These are phyloP conservation scores for Paraplagusia blochii DNA, from an alignment of 2,113 vertebrate genomes.

Conservation along the genomic window DNA sequence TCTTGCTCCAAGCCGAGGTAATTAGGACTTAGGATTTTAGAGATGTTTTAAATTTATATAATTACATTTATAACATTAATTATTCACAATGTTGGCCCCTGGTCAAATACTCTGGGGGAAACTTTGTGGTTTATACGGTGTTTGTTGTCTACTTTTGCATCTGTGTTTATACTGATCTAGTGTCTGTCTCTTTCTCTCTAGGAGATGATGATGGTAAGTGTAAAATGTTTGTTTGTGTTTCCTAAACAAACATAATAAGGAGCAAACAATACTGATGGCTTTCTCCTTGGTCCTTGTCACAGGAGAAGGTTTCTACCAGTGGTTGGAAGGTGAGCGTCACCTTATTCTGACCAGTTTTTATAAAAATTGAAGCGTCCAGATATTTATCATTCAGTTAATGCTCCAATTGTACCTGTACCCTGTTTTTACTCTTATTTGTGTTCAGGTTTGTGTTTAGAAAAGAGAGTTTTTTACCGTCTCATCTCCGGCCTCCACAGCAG, in stretches of 20 bases:
- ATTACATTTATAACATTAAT: no score
- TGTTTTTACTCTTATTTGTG: neutral
- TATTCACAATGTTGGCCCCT: no score
- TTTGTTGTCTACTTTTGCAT: no score
- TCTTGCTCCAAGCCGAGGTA: slow-evolving; percentile 86
- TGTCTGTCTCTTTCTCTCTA: slow-evolving; percentile 48
- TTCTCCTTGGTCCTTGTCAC: slow-evolving; percentile 33
- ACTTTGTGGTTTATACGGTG: no score
- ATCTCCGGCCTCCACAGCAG: slow-evolving; percentile 97
- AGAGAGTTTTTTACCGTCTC: slow-evolving; percentile 93
- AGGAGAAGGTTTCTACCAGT: slow-evolving; percentile 95
- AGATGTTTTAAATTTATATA: no score
- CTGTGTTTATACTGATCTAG: neutral
- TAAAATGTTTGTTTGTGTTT: neutral
- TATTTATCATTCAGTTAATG: no score
- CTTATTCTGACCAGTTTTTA: neutral
- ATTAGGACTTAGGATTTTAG: slow-evolving; percentile 3
- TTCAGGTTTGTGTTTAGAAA: slow-evolving; percentile 92
- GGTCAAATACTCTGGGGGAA: no score
- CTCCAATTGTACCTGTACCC: neutral
- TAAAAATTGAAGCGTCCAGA: no score
- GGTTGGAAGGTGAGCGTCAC: slow-evolving; percentile 86
- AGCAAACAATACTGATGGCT: neutral
- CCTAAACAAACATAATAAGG: no score
- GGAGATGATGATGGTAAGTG: slow-evolving; percentile 94